phyloP scores from a whole-genome alignment of 2,797 vertebrate genomes.

The Amblyopsis hoosieri region DNA sequence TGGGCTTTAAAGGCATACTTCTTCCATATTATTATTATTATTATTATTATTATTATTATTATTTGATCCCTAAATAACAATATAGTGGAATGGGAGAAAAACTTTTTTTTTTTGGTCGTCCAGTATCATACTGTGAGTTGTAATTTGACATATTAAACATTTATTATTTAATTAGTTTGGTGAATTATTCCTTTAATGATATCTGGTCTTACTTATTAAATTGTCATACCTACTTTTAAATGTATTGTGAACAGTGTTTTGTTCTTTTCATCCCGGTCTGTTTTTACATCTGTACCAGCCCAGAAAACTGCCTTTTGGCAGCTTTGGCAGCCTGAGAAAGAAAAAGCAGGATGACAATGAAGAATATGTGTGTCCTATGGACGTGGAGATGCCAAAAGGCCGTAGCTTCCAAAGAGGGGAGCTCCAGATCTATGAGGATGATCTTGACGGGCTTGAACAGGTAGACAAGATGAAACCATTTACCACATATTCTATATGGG shows the following conservation, averaged over 20 bases:
- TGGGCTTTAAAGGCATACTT: neutral
- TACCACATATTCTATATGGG: no score
- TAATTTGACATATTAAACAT: no score
- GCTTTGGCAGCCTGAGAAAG: conserved; percentile 91
- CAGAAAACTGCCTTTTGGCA: conserved; percentile 90
- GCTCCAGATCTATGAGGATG: conserved; percentile 90
- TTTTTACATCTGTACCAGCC: conserved; percentile 71
- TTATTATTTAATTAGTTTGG: no score
- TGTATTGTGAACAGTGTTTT: no score
- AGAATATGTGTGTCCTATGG: conserved; percentile 98
- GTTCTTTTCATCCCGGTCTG: neutral
- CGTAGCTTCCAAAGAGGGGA: conserved; percentile 87
- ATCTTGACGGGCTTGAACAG: conserved; percentile 93
- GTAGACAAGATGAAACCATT: conserved; percentile 57
- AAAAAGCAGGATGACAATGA: conserved; percentile 93
- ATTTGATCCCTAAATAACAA: no score
- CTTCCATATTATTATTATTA: fast-evolving
- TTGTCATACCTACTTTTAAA: no score
- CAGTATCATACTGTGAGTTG: no score
- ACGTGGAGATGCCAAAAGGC: conserved; percentile 88
- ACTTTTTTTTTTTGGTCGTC: no score
- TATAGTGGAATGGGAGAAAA: no score
- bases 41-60: neutral
- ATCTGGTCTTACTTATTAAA: no score
- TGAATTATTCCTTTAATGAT: no score